phyloP scores from a whole-genome alignment of 1,140 invertebrate species.

The Ptiloglossa arizonensis region DNA sequence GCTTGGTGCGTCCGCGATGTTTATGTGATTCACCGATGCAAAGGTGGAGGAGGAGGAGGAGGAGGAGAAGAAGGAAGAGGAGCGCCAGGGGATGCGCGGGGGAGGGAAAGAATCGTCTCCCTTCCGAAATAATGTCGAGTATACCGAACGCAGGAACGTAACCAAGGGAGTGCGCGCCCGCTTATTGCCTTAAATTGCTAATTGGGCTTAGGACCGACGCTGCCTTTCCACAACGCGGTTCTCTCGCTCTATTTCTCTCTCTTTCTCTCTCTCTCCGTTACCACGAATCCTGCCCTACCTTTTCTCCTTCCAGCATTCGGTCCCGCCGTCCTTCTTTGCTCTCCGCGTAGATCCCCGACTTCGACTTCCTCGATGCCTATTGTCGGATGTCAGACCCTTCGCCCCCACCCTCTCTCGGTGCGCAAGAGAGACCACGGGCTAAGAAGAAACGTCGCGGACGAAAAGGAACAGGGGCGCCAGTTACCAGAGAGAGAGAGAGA shows the following conservation, averaged over 20 bases:
- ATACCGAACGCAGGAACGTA: conserved; percentile 52
- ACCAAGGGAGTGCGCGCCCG: conserved; percentile 57
- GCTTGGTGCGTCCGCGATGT: conserved; percentile 52
- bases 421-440: not conserved
- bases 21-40: conserved; percentile 57
- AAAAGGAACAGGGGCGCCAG: conserved; percentile 22
- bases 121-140: conserved; percentile 58
- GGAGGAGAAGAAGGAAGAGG: not conserved
- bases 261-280: conserved; percentile 6
- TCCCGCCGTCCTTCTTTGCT: conserved; percentile 35
- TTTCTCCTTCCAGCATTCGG: conserved; percentile 3
- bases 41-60: conserved; percentile 26
- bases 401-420: conserved; percentile 1
- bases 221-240: conserved; percentile 61
- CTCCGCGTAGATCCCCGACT: conserved; percentile 34
- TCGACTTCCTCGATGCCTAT: conserved; percentile 64
- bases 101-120: conserved; percentile 36
- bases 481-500: conserved; percentile 41
- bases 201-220: conserved; percentile 73
- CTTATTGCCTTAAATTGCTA: conserved; percentile 79
- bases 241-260: conserved; percentile 4
- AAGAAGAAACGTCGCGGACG: conserved; percentile 44
- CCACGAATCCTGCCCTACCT: conserved; percentile 3
- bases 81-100: not conserved
- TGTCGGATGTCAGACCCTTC: conserved; percentile 62